Evolutionary conservation across 2,888 invertebrate genomes (phyloP), one percentile per base, ranked within the genome.

Genomic region (Elegia similella): DNA sequence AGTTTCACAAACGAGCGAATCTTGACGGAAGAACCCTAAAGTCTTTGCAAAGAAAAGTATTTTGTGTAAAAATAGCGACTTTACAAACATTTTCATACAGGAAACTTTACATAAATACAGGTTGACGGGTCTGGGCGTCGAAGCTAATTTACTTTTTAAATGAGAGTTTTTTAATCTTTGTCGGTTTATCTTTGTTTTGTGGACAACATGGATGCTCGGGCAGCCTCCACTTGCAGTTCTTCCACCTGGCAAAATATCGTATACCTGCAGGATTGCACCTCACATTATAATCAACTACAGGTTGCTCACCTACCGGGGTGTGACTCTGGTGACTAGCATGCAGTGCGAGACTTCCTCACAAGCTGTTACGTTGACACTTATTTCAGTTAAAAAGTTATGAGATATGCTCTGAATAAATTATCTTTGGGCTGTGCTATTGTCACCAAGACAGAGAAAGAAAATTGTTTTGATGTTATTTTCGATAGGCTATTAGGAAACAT

Each of bases 191-290:
- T 92, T 89, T 92, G 92, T 85, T 92, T 92, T 87, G 92, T 92
- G 88, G 93, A 93, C 90, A 93, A 93, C 92, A 94, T 92, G 86
- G 92, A 91, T 85, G 93, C 93, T 92, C 94, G 92, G 87, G 94
- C 93, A 88, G 93, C 94, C 92, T 95, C 95, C 89, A 94, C 93
- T 93, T 95, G 95, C 92, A 95, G 94, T 93, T 95, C 95, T 92
- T 95, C 95, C 95, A 95, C 95, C 93, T 95, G 95, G 93, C 95
- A 95, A 94, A 95, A 95, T 92, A 95, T 95, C 92, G 95, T 94
- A 93, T 95, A 95, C 93, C 94, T 94, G 93, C 91, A 90, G 92
- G 90, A 91, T 91, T 91, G 89, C 85, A 91, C 89, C 89, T 88
- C 75, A 89, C 72, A 89, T 91, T 91, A 91, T 90, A 89, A 88